phyloP scores from a whole-genome alignment of 1,140 invertebrate species.

The Philaenus spumarius region DNA sequence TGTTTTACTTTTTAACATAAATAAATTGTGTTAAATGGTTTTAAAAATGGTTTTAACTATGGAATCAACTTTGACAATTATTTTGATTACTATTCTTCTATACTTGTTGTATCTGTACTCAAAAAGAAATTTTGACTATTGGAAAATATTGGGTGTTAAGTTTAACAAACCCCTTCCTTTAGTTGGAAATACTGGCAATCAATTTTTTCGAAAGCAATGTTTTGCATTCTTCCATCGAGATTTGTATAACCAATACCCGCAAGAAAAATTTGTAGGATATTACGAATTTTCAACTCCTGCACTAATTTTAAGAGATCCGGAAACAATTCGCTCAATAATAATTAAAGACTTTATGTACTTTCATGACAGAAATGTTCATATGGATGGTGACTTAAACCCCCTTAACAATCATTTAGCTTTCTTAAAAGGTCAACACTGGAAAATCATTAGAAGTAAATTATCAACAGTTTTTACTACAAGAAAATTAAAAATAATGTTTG shows the following conservation, averaged over 20 bases:
- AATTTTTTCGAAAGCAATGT: slow-evolving; percentile 28
- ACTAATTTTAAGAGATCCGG: slow-evolving; percentile 43
- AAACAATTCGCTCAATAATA: slow-evolving; percentile 43
- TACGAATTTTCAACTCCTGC: slow-evolving; percentile 42
- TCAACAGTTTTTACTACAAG: slow-evolving; percentile 47
- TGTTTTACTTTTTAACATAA: too few relatives aligned
- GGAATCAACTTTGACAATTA: too few relatives aligned
- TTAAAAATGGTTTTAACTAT: too few relatives aligned
- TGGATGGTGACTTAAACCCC: slow-evolving; percentile 25
- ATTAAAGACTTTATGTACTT: slow-evolving; percentile 48
- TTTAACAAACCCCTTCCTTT: slow-evolving; percentile 12
- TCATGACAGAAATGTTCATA: slow-evolving; percentile 39
- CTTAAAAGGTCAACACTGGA: slow-evolving; percentile 43
- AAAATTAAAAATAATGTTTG: too few relatives aligned
- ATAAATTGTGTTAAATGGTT: too few relatives aligned
- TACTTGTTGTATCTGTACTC: slow-evolving; percentile 35
- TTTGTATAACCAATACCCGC: slow-evolving; percentile 40
- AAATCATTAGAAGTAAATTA: slow-evolving; percentile 26
- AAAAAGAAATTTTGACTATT: slow-evolving; percentile 39
- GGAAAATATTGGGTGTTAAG: slow-evolving; percentile 38
- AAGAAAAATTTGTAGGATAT: slow-evolving; percentile 40
- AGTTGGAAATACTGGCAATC: slow-evolving; percentile 16
- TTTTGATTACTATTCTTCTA: too few relatives aligned
- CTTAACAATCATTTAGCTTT: slow-evolving; percentile 27
- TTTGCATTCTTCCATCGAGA: slow-evolving; percentile 34